Evolutionary conservation across 1,140 invertebrate genomes (phyloP).

Genomic region (Caenorhabditis briggsae): DNA sequence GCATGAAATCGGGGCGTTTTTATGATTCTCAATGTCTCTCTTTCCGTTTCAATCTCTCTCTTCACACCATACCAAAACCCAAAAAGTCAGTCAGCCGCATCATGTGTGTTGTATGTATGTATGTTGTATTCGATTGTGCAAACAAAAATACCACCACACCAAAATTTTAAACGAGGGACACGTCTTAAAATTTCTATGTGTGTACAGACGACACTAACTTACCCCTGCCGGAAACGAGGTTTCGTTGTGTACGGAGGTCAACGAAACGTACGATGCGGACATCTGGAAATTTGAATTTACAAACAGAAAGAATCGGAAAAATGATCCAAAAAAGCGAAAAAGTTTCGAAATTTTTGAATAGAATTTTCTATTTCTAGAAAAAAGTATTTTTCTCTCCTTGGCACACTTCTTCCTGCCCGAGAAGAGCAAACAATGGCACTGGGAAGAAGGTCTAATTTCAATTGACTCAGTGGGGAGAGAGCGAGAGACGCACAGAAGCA

Average conservation of each 20-base stretch:
- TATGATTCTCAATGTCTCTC: neutral
- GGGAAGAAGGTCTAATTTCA: constrained; percentile 27
- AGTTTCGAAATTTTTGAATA: too few species aligned
- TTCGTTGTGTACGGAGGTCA: constrained; percentile 17
- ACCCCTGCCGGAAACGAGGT: constrained; percentile 53
- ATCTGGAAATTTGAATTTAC: neutral
- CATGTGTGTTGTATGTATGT: neutral
- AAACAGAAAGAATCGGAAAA: neutral
- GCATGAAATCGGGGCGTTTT: neutral
- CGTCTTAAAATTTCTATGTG: neutral
- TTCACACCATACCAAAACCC: too few species aligned
- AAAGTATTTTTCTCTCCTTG: too few species aligned
- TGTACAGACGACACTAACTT: neutral
- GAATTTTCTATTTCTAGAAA: too few species aligned
- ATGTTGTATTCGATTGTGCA: neutral
- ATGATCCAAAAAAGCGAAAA: neutral
- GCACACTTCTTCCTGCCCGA: too few species aligned
- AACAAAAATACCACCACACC: neutral
- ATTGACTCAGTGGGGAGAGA: neutral
- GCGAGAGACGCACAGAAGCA: neutral
- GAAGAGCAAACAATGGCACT: neutral
- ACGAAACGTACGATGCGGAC: neutral
- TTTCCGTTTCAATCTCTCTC: neutral
- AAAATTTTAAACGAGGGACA: neutral
- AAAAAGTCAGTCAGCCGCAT: constrained; percentile 34